Evolutionary conservation across 2,113 vertebrate species (phyloP).

Genomic region (Prinia subflava): DNA sequence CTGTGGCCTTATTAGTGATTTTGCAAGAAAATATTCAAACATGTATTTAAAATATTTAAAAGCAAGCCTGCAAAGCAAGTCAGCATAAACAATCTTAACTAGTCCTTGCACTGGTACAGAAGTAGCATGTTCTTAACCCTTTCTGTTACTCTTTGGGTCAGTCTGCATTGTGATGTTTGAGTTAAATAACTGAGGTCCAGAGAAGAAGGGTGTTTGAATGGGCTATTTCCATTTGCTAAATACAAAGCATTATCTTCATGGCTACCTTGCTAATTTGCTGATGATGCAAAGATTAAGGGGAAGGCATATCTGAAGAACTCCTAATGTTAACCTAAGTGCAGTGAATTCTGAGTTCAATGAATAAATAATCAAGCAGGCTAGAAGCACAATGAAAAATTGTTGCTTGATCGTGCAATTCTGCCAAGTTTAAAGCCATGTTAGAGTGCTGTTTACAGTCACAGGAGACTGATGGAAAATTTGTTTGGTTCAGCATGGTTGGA

Average conservation of each 20-base stretch:
- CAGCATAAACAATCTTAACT: background rate
- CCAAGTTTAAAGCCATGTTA: background rate
- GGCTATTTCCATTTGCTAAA: background rate
- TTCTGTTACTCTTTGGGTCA: background rate
- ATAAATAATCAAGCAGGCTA: background rate
- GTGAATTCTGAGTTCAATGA: background rate
- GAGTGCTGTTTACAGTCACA: background rate
- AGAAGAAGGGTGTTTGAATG: background rate
- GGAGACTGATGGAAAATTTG: background rate
- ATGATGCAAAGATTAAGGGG: background rate
- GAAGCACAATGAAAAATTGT: background rate
- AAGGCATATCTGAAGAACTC: background rate
- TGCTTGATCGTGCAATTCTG: background rate
- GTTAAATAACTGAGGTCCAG: background rate
- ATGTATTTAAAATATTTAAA: background rate
- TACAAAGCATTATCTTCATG: background rate
- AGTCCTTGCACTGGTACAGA: background rate
- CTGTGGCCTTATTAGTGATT: background rate
- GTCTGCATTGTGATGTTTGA: background rate
- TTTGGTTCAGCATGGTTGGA: constrained; percentile 15
- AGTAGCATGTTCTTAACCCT: background rate
- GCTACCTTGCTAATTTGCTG: background rate
- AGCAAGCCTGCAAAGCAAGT: background rate
- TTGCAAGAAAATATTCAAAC: background rate
- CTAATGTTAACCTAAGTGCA: background rate